A percentile compares a stretch with the other conserved stretches of the same genome.
phyloP scores from a whole-genome alignment of 2,113 vertebrate species.

The Micronycteris hirsuta region DNA sequence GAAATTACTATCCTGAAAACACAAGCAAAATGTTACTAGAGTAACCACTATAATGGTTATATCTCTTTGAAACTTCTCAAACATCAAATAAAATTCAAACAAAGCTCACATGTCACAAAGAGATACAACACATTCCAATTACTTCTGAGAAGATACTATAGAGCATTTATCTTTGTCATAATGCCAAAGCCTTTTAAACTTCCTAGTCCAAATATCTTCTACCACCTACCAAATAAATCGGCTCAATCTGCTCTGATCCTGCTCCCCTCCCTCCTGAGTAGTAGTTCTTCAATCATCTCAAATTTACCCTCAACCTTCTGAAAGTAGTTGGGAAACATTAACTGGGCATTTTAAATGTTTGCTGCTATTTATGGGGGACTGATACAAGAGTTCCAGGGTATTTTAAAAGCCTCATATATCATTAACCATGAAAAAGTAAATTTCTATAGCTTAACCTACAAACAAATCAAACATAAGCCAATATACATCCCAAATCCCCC shows the following conservation, averaged over 20 bases:
- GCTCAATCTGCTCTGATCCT: too few species aligned
- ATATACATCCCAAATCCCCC: background rate
- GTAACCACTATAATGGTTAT: background rate
- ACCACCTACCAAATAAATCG: background rate
- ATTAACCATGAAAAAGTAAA: conserved; percentile 10
- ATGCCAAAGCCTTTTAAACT: background rate
- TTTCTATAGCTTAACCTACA: background rate
- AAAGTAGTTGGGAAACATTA: background rate
- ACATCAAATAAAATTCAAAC: conserved; percentile 7
- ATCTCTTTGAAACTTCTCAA: background rate
- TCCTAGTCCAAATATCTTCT: background rate
- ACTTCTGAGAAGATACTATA: background rate
- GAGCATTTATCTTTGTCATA: background rate
- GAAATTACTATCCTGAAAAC: conserved; percentile 91
- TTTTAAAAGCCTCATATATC: background rate
- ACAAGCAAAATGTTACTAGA: conserved; percentile 29
- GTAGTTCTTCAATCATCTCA: background rate
- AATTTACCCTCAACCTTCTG: background rate
- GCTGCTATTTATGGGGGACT: background rate
- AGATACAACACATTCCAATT: background rate
- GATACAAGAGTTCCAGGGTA: background rate
- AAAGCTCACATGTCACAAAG: background rate
- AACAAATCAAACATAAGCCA: background rate
- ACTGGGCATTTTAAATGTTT: background rate
- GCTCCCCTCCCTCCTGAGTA: background rate